These are phyloP conservation scores for Coluber constrictor DNA, from an alignment of 2,797 vertebrate species.

Conservation along the genomic window DNA sequence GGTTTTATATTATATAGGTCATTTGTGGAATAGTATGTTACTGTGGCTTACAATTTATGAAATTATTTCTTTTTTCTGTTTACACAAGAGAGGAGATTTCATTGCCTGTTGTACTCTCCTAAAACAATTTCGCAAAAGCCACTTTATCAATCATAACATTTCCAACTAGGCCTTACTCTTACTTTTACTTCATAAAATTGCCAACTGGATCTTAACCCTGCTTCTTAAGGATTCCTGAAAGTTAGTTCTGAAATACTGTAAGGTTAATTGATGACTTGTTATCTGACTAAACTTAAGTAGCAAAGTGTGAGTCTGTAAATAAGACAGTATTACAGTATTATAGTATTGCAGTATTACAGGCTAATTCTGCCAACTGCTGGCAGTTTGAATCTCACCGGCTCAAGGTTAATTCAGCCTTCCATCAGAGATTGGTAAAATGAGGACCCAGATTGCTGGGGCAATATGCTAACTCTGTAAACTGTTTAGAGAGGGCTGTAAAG, in stretches of 20 bases:
- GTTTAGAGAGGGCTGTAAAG: background rate
- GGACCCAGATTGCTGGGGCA: background rate
- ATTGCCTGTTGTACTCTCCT: background rate
- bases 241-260: background rate
- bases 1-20: background rate
- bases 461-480: background rate
- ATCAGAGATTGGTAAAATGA: background rate
- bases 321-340: too few species aligned
- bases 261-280: background rate
- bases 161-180: background rate
- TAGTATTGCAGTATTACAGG: background rate
- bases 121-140: background rate
- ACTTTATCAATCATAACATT: background rate
- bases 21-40: background rate
- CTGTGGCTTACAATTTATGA: background rate
- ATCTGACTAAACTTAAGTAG: background rate
- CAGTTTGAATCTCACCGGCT: background rate
- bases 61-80: background rate
- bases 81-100: background rate
- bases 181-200: background rate
- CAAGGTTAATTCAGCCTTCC: background rate
- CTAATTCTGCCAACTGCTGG: background rate
- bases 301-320: background rate
- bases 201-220: background rate
- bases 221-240: background rate